Evolutionary conservation across 2,888 invertebrate species (phyloP).

Genomic region (Phengaris alcon): DNA sequence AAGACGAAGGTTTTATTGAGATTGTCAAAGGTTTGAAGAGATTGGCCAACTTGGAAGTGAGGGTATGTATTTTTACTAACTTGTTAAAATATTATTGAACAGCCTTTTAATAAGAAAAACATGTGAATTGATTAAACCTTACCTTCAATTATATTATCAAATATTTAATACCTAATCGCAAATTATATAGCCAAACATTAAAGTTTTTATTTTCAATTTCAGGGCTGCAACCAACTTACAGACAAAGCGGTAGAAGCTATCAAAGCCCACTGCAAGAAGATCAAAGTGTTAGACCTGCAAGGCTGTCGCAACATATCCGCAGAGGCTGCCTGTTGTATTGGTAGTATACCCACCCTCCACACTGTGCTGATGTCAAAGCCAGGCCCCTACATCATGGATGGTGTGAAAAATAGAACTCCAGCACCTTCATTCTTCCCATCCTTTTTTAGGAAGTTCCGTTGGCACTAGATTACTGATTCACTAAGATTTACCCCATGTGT

Average conservation of each 20-base stretch:
- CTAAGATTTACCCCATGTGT: no score
- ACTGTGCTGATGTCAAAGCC: constrained; percentile 73
- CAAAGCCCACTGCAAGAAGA: constrained; percentile 65
- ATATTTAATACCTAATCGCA: no score
- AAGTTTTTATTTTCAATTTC: constrained; percentile 44
- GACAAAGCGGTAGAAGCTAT: constrained; percentile 77
- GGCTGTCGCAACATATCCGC: constrained; percentile 73
- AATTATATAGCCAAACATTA: background rate
- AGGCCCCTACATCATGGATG: constrained; percentile 66
- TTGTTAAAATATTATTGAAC: background rate
- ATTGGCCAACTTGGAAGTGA: constrained; percentile 78
- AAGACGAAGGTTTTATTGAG: constrained; percentile 78
- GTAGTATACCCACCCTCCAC: constrained; percentile 60
- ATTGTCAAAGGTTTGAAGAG: constrained; percentile 65
- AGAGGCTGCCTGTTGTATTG: constrained; percentile 66
- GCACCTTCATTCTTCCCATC: constrained; percentile 65
- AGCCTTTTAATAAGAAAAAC: background rate
- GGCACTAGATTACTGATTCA: constrained; percentile 48
- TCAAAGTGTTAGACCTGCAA: constrained; percentile 80
- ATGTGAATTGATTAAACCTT: background rate
- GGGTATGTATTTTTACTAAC: constrained; percentile 58
- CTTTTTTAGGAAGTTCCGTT: constrained; percentile 62
- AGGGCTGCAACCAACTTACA: constrained; percentile 82
- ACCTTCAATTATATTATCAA: no score
- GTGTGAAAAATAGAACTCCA: constrained; percentile 59